A percentile compares a stretch with the other conserved stretches of the same genome.
Conservation (phyloP, 2,113 vertebrate species). For the Hypocryptadius cinnamomeus region DNA sequence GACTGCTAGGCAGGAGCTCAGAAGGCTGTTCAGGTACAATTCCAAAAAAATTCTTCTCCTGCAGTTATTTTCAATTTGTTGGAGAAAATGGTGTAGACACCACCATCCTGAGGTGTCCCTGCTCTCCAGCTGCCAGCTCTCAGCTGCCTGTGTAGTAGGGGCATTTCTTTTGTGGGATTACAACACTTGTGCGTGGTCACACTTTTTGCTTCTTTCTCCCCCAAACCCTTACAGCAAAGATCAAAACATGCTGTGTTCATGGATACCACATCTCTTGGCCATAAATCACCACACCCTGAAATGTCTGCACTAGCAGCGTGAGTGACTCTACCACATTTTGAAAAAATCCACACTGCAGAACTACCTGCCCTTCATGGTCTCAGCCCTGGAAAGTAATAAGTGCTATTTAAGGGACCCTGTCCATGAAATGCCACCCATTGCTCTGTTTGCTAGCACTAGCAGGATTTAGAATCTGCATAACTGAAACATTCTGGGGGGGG, state of each 20-base stretch:
- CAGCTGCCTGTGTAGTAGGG: neutral
- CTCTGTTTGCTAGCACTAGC: neutral
- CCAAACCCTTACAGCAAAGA: neutral
- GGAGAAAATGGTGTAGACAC: neutral
- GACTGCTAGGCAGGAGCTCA: neutral
- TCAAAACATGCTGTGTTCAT: neutral
- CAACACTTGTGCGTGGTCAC: neutral
- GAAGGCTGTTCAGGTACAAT: neutral
- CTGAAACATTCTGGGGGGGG: neutral
- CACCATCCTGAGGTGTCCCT: neutral
- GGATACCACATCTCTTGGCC: neutral
- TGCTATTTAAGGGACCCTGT: neutral
- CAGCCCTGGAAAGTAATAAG: neutral
- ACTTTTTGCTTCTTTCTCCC: neutral
- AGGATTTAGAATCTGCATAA: neutral
- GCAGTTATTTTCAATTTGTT: neutral
- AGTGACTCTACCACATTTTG: neutral
- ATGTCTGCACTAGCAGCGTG: neutral
- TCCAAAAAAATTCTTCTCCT: neutral
- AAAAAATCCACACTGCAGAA: neutral
- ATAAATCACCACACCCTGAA: neutral
- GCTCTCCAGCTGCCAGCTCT: neutral
- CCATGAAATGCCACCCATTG: neutral
- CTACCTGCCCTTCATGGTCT: neutral
- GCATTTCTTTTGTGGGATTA: neutral